Evolutionary conservation across 2,888 invertebrate genomes (phyloP), one percentile per base, ranked within the genome.

Genomic region (Tetragonula carbonaria): DNA sequence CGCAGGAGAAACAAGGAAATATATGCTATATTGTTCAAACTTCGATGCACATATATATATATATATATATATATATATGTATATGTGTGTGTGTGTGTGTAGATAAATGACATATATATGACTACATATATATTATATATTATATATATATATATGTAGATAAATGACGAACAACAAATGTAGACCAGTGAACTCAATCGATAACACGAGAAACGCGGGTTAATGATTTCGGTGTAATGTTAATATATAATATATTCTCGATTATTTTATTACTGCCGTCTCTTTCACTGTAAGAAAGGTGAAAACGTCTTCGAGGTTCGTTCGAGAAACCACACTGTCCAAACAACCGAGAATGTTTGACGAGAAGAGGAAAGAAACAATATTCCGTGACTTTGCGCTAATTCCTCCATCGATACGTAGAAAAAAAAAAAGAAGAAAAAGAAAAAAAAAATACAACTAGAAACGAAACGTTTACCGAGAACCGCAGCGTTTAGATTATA

Each of bases 321-420:
- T 76, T 78, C 59, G 74, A 53, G 38, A 38, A 57, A 74, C 62
- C 65, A 66, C 74, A 72, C 53, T 76, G 63, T 74, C 67, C 76
- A 50, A 45, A 70, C n/a, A 28, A 70, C 45, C 55, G 67, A 28
- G 28, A 28, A 62, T 16, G 53, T 70, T 45, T 50, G 50, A 67
- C 51, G 33, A 50, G 50, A 72, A 57, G n/a, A 55, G 28, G 8
- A 18, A 21, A 55, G 38, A 50, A 81, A 79, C 38, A 62, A 79
- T 78, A 78, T 80, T 77, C 77, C 66, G 45, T n/a, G 78, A 72
- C 72, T 70, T 72, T 76, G 82, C 87, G 72, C 77, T 8, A 45
- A 73, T 73, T 84, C 74, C 80, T 86, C 78, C 81, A 75, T 81
- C 84, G 88, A 87, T 67, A 57, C 73, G 80, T 83, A 83, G 75